Evolutionary conservation across 2,888 invertebrate genomes (phyloP), one percentile per base, ranked within the genome.

Genomic region (Oasisia sp.): DNA sequence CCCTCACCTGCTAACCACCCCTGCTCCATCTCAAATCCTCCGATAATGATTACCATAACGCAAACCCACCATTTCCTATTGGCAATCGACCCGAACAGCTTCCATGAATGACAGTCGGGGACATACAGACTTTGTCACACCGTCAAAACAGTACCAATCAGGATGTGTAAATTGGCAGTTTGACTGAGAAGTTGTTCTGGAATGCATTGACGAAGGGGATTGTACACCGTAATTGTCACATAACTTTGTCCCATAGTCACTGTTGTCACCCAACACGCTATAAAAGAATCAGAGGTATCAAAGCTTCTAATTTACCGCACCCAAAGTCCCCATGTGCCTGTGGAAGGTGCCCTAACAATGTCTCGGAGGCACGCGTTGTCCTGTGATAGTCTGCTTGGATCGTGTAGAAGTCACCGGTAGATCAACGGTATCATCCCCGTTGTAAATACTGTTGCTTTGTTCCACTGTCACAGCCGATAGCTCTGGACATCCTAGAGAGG

Each of bases 101-200:
- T 27, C 58, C 1, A 19, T 19, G 58, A 58, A 58, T 58, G 58
- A 58, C 58, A 19, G 19, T 1, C 5, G 14, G 58, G 58, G 58
- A 58, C 14, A 14, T 58, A 58, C 12, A 19, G 19, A 58, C 58
- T 58, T 58, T 58, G 58, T 58, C n/a, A 27, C 74, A 7, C 27
- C 27, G 3, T 74, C 74, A 74, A 27, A 27, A 74, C 74, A n/a
- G n/a, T 3, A 7, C 19, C 74, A 74, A 74, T 74, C n/a, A 27
- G 74, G 74, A 74, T n/a, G 27, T 74, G n/a, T 74, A 74, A 74
- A 74, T 74, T 74, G 74, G 74, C 74, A 74, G 74, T n/a, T 74
- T 74, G 27, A 27, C n/a, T 50, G 50, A 50, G 50, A 14, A 50
- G 50, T 50, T 50, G 50, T 50, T 7, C 74, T 7, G 74, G 74